Percentiles rank a stretch among this genome's conserved stretches.
Evolutionary conservation across 2,888 invertebrate genomes (phyloP).

Genomic region (Monochamus alternatus): DNA sequence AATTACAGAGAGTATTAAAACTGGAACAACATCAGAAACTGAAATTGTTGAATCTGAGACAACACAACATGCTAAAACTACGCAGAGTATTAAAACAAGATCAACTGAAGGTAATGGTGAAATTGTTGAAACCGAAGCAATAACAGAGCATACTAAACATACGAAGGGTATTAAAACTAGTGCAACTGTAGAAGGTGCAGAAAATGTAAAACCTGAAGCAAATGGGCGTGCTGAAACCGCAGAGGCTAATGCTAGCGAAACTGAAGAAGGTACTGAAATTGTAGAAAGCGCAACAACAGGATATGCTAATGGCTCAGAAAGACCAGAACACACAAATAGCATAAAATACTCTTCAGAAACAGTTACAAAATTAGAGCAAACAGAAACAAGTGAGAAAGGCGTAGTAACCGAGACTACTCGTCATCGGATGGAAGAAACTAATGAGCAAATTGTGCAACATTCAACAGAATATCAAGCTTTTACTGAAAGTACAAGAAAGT

Average conservation of each 20-base stretch:
- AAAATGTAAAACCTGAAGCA: not conserved
- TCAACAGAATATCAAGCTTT: too few species aligned
- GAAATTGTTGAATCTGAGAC: too few species aligned
- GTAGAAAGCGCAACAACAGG: too few species aligned
- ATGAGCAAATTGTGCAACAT: not conserved
- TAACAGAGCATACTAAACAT: not conserved
- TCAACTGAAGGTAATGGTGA: not conserved
- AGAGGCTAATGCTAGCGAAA: not conserved
- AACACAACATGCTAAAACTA: too few species aligned
- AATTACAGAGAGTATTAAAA: not conserved
- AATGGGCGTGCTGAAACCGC: too few species aligned
- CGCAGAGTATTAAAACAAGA: not conserved
- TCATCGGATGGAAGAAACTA: not conserved
- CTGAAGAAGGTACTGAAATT: too few species aligned
- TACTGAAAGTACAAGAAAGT: too few species aligned
- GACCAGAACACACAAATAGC: too few species aligned
- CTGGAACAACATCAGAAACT: not conserved
- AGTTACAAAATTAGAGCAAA: not conserved
- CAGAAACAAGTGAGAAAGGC: not conserved
- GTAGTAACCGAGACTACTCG: too few species aligned
- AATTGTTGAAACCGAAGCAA: too few species aligned
- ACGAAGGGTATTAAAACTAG: not conserved
- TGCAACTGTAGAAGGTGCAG: not conserved
- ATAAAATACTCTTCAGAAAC: not conserved
- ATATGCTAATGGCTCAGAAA: not conserved